Conservation (phyloP, 2,888 invertebrate genomes). For the Oxyteleia sp. region DNA sequence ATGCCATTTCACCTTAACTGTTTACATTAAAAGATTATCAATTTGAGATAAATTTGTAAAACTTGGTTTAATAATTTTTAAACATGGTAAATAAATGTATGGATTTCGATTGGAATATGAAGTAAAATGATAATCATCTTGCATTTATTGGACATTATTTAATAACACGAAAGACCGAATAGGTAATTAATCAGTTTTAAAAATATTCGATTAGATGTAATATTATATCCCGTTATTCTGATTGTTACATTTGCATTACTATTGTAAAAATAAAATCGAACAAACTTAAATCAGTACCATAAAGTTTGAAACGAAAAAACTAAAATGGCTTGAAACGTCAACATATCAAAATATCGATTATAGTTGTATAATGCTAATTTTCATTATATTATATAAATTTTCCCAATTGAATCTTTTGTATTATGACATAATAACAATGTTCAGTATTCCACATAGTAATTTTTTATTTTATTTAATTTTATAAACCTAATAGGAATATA, state of each 20-base stretch:
- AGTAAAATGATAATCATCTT: not conserved
- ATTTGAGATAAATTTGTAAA: too few species aligned
- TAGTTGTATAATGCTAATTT: slow-evolving; percentile 6
- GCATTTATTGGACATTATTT: not conserved
- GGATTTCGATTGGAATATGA: not conserved
- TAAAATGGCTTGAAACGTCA: slow-evolving; percentile 33
- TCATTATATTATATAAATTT: slow-evolving; percentile 14
- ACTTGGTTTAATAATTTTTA: too few species aligned
- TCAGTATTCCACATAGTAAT: too few species aligned
- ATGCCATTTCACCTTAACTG: too few species aligned
- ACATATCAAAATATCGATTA: slow-evolving; percentile 17
- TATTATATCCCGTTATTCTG: slow-evolving; percentile 4
- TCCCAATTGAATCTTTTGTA: too few species aligned
- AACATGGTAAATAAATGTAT: too few species aligned
- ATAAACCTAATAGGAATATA: too few species aligned
- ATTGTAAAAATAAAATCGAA: slow-evolving; percentile 26
- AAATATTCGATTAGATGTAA: not conserved
- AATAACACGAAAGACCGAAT: too few species aligned
- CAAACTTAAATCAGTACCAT: slow-evolving; percentile 9
- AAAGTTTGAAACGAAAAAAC: slow-evolving; percentile 16
- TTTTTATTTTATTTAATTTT: too few species aligned
- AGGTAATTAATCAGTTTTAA: too few species aligned
- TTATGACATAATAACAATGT: too few species aligned
- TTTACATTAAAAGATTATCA: too few species aligned
- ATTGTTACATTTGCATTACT: slow-evolving; percentile 51